Conservation (phyloP, 2,113 vertebrate species). For the Larimichthys crocea region DNA sequence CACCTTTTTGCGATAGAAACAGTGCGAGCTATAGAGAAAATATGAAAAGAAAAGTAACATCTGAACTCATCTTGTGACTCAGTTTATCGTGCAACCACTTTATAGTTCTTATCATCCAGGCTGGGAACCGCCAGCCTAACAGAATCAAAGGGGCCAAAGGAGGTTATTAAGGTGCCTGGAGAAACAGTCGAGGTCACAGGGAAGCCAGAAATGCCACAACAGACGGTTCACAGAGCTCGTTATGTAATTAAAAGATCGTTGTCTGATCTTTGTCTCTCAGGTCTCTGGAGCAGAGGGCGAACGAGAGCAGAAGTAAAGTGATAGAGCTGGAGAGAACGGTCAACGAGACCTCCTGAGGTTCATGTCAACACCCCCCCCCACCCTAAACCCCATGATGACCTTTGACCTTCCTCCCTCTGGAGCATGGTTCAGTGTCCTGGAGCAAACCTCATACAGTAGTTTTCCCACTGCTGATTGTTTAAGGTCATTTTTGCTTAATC, state of each 20-base stretch:
- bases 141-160: too few relatives aligned
- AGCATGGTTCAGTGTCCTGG: constrained; percentile 74
- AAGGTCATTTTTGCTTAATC: constrained; percentile 49
- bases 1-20: too few relatives aligned
- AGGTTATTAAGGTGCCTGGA: too few relatives aligned
- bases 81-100: too few relatives aligned
- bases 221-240: background rate
- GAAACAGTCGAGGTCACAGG: too few relatives aligned
- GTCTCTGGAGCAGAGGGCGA: constrained; percentile 71
- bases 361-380: background rate
- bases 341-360: constrained; percentile 79
- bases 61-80: too few relatives aligned
- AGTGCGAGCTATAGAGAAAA: too few relatives aligned
- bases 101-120: too few relatives aligned
- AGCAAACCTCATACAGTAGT: constrained; percentile 62
- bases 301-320: constrained; percentile 71
- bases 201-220: too few relatives aligned
- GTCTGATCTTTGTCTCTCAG: constrained; percentile 36
- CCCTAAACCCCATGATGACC: constrained; percentile 9
- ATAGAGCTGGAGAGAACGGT: constrained; percentile 76
- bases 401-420: constrained; percentile 48
- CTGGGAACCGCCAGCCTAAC: too few relatives aligned
- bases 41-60: too few relatives aligned
- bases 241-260: background rate
- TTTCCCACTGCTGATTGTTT: constrained; percentile 49